Percentiles rank a stretch among this genome's conserved stretches.
These are phyloP conservation scores for Silurus meridionalis DNA, from an alignment of 2,113 vertebrate genomes.

Conservation along the genomic window DNA sequence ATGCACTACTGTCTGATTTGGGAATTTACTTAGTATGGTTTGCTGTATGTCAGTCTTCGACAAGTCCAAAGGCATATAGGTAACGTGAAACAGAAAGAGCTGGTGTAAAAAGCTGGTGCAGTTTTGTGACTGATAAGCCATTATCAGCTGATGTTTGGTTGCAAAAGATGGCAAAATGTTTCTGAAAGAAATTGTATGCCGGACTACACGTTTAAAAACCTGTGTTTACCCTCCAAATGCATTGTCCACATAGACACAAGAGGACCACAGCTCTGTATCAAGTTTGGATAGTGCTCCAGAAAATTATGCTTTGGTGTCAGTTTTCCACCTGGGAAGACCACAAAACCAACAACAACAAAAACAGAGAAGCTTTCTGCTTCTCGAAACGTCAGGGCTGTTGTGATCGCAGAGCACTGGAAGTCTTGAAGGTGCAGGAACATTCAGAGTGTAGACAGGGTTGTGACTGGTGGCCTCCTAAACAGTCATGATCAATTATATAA, in stretches of 20 bases:
- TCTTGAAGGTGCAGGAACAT: too few species aligned
- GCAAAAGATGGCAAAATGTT: neutral
- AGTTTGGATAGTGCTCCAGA: neutral
- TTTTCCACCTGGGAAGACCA: conserved; percentile 3
- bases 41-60: neutral
- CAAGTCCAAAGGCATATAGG: conserved; percentile 17
- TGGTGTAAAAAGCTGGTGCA: conserved; percentile 8
- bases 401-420: too few species aligned
- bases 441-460: too few species aligned
- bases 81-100: conserved; percentile 19
- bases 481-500: too few species aligned
- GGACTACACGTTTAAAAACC: conserved; percentile 19
- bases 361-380: too few species aligned
- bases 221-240: neutral
- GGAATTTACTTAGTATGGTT: neutral
- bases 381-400: too few species aligned
- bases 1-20: neutral
- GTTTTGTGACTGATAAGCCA: too few species aligned
- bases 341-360: too few species aligned
- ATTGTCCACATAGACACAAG: conserved; percentile 30
- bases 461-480: too few species aligned
- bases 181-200: conserved; percentile 14
- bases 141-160: too few species aligned
- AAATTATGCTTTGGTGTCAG: neutral
- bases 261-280: conserved; percentile 21